Evolutionary conservation across 2,113 vertebrate genomes (phyloP), one percentile per base, ranked within the genome.

Genomic region (Sylvilagus bachmani): DNA sequence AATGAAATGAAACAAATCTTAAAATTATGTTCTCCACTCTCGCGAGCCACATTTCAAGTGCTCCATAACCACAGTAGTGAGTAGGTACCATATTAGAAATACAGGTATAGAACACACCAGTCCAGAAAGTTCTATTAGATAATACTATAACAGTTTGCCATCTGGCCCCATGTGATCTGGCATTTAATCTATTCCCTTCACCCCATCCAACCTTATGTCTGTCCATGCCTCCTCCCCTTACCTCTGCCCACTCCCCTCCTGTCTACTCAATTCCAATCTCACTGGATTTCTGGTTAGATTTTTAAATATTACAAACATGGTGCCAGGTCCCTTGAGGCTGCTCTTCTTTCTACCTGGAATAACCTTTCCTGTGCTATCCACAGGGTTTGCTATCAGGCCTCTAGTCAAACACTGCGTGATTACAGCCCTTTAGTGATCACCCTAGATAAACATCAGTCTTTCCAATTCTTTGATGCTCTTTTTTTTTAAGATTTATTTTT

Each of bases 11-110:
- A 95, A 25, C 67, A 29, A 82, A 74, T 55, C 29, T 62, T 88
- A 78, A 93, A 78, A 74, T 91, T 77, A 5, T 78, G n/a, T 64
- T 89, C 9, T 33, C 75, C 38, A 64, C 9, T 85, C 69, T 92
- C 13, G 51, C 69, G 67, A 69, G 22, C 33, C 33, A 80, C 16
- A 55, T 67, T 94, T 80, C 29, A 90, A 77, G 36, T 11, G 22
- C 21, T 81, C 27, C 73, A 77, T 13, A 71, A 62, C 10, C 22
- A 79, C 58, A 85, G 5, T 75, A 51, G 27, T 16, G 79, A 71
- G 44, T 80, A 38, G 29, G 49, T 64, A 75, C 21, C 29, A 21
- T 70, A 70, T 6, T 51, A 12, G 78, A 69, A 86, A 16, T 36
- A 24, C 14, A 53, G 25, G 67, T 17, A 36, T 25, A 33, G 17